These are phyloP conservation scores for Ceratina australensis DNA, from an alignment of 1,140 invertebrate genomes.

Conservation along the genomic window DNA sequence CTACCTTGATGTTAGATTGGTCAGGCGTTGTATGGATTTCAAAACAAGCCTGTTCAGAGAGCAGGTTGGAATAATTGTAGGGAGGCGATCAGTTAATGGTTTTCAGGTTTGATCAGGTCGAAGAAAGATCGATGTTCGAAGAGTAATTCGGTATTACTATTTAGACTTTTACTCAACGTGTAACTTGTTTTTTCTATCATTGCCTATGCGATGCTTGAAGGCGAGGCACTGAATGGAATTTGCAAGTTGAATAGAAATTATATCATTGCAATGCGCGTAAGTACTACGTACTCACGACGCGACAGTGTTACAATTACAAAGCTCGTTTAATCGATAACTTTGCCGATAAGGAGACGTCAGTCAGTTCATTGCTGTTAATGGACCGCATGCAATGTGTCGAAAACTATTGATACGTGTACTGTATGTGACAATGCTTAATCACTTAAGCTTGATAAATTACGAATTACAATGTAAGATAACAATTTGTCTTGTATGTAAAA, in stretches of 20 bases:
- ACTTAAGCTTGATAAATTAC: background rate
- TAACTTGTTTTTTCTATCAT: too few relatives aligned
- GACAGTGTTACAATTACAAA: slow-evolving; percentile 1
- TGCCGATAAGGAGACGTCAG: slow-evolving; percentile 17
- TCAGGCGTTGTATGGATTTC: too few relatives aligned
- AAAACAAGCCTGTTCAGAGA: too few relatives aligned
- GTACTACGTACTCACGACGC: too few relatives aligned
- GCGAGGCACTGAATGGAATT: background rate
- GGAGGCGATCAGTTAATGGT: too few relatives aligned
- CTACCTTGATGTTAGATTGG: background rate
- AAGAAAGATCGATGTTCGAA: too few relatives aligned
- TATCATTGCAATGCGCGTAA: too few relatives aligned
- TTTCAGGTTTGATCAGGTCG: too few relatives aligned
- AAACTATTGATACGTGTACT: slow-evolving; percentile 3
- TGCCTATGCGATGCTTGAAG: background rate
- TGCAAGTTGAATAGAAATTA: background rate
- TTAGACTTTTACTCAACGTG: background rate
- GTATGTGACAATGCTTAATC: background rate
- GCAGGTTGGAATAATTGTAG: too few relatives aligned
- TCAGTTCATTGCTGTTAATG: slow-evolving; percentile 9
- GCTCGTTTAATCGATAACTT: slow-evolving; percentile 32
- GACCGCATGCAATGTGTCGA: background rate
- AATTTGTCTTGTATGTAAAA: too few relatives aligned
- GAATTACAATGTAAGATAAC: background rate
- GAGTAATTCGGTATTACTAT: too few relatives aligned